Conservation (phyloP, 2,888 invertebrate species). For the Tinea trinotella region DNA sequence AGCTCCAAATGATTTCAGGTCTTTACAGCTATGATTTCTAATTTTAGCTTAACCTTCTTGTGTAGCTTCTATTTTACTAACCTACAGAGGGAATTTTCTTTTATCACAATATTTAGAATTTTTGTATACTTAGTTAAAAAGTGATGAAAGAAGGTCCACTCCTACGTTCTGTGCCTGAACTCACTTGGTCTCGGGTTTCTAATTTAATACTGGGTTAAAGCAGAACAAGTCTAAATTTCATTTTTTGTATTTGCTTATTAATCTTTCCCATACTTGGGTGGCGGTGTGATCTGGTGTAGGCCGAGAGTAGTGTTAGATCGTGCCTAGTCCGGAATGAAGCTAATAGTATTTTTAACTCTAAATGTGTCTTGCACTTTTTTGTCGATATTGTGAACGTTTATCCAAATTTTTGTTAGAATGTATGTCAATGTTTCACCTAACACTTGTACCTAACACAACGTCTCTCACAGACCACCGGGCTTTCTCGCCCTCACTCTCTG, state of each 20-base stretch:
- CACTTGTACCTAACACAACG: constrained; percentile 38
- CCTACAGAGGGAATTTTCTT: not conserved
- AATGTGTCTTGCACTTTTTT: constrained; percentile 48
- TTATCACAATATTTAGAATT: not conserved
- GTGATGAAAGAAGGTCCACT: constrained; percentile 21
- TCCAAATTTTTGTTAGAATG: constrained; percentile 63
- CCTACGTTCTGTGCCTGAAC: constrained; percentile 50
- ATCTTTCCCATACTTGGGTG: constrained; percentile 57
- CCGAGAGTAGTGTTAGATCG: constrained; percentile 57
- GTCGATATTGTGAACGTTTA: constrained; percentile 54
- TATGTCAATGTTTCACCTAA: constrained; percentile 68
- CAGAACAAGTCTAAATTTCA: constrained; percentile 74
- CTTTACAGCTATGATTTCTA: not conserved
- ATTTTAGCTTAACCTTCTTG: constrained; percentile 2
- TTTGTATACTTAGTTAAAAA: too few species aligned
- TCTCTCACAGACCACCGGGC: not conserved
- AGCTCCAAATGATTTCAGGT: constrained; percentile 14
- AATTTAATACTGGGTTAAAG: constrained; percentile 42
- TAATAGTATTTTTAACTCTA: constrained; percentile 56
- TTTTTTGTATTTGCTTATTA: constrained; percentile 69
- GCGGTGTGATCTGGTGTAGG: constrained; percentile 51
- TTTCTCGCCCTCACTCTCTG: constrained; percentile 32
- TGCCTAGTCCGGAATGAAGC: constrained; percentile 66
- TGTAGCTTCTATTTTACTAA: constrained; percentile 2
- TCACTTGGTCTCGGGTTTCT: constrained; percentile 29